phyloP scores from a whole-genome alignment of 2,113 vertebrate species.

The Lucifuga dentata region DNA sequence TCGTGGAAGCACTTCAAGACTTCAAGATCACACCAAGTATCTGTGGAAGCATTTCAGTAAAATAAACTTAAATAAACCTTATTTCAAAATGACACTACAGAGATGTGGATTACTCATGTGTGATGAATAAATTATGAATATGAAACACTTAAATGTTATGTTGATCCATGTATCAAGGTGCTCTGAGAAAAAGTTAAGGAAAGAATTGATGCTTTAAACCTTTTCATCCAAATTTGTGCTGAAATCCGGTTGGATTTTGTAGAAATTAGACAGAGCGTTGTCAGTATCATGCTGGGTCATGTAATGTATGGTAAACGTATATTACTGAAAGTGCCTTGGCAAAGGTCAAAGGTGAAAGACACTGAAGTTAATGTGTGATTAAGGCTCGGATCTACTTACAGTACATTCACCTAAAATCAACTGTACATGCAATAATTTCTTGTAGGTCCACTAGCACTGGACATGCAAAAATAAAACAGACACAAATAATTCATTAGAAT shows the following conservation, averaged over 20 bases:
- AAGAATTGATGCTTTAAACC: background rate
- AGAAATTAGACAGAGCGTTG: slow-evolving; percentile 9
- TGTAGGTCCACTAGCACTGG: background rate
- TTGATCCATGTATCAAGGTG: slow-evolving; percentile 28
- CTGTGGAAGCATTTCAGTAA: slow-evolving; percentile 42
- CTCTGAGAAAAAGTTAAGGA: slow-evolving; percentile 20
- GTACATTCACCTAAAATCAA: no score
- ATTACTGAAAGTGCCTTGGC: slow-evolving; percentile 41
- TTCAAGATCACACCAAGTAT: slow-evolving; percentile 14
- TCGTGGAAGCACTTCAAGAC: slow-evolving; percentile 64
- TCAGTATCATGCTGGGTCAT: slow-evolving; percentile 23
- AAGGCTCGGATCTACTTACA: slow-evolving; percentile 56
- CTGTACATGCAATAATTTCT: slow-evolving; percentile 22
- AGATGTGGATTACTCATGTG: slow-evolving; percentile 32
- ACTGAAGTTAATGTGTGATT: slow-evolving; percentile 56
- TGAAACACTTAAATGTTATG: background rate
- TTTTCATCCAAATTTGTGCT: slow-evolving; percentile 14
- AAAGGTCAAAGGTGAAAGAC: slow-evolving; percentile 65
- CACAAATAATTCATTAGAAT: slow-evolving; percentile 16
- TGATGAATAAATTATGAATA: background rate
- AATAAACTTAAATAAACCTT: slow-evolving; percentile 14
- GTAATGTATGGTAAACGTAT: slow-evolving; percentile 13
- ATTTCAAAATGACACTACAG: slow-evolving; percentile 13
- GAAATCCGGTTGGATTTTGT: slow-evolving; percentile 18
- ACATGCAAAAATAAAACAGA: slow-evolving; percentile 48